Evolutionary conservation across 2,797 vertebrate species (phyloP).

Genomic region (Chelidonichthys spinosus): DNA sequence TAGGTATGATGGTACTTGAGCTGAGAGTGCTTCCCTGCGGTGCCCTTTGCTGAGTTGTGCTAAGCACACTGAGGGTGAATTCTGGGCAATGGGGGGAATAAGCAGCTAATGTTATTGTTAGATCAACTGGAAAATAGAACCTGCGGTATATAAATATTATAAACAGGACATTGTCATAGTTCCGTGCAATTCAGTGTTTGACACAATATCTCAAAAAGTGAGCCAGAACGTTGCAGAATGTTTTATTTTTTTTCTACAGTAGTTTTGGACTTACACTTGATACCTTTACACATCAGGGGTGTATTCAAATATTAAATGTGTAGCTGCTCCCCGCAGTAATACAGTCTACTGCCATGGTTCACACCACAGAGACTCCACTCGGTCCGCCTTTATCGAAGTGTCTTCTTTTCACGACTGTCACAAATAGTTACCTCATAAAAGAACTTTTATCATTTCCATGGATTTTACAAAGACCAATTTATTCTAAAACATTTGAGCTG

Average conservation of each 20-base stretch:
- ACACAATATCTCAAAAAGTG: neutral
- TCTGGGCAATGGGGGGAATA: conserved; percentile 3
- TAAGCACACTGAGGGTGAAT: conserved; percentile 41
- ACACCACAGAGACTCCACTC: too few species aligned
- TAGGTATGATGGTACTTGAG: conserved; percentile 59
- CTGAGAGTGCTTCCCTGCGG: conserved; percentile 48
- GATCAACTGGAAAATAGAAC: conserved; percentile 49
- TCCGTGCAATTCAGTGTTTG: conserved; percentile 10
- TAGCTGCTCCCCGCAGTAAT: neutral
- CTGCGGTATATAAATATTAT: neutral
- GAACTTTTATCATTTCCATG: too few species aligned
- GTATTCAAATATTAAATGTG: neutral
- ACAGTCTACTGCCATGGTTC: neutral
- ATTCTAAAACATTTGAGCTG: neutral
- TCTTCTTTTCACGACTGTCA: too few species aligned
- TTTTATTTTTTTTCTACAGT: neutral
- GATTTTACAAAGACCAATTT: too few species aligned
- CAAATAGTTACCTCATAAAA: too few species aligned
- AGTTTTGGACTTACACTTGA: neutral
- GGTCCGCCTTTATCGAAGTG: too few species aligned
- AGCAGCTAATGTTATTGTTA: conserved; percentile 29
- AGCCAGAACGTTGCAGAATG: neutral
- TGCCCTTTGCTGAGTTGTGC: conserved; percentile 43
- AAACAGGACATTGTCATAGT: conserved; percentile 9
- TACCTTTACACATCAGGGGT: neutral